Base-by-base conservation (phyloP, 1,140 invertebrate genomes). In the Venturia canescens region DNA sequence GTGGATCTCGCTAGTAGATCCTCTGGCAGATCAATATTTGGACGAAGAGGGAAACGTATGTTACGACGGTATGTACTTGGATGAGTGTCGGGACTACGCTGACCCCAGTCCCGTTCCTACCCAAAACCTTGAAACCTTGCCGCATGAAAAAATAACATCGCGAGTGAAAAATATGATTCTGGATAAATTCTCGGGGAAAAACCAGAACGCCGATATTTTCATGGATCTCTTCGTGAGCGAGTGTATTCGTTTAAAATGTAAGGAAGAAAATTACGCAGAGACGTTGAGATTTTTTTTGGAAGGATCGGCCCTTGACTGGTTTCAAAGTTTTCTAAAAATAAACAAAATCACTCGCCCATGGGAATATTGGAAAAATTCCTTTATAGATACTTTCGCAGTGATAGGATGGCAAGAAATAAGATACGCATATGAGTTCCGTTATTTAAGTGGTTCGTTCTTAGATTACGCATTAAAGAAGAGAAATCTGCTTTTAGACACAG, bases 231-330 rank as follows among this genome's bases (percentile, higher is more conserved):
- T 83, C 50, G 63, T 83, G 38, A 66, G 57, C 9, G 79, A 83
- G 31, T 83, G 82, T 67, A 60, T n/a, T 53, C 23, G 82, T n/a
- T 26, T 83, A 21, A 57, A 69, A 29, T 34, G 57, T 57, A 15
- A 1, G 60, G 74, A 83, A 83, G 21, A 71, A 70, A 83, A 78
- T 23, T 80, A 77, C 57, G 21, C 82, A 18, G 78, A 83, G 34
- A 38, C 63, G 5, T 18, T 83, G 29, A 80, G 74, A 72, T 77
- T 83, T 38, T 83, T 83, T 48, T 44, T 83, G 50, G 82, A 83
- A 29, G 74, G 70, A 48, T n/a, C 77, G 0, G 81, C 71, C 18
- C 31, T 82, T 66, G 70, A 79, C 23, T 82, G 81, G 78, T 80
- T 71, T 71, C 63, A 48, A 34, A 44, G 70, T 57, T 60, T 78